Base-by-base conservation (phyloP, 2,888 invertebrate genomes). In the Galerucella nymphaeae region DNA sequence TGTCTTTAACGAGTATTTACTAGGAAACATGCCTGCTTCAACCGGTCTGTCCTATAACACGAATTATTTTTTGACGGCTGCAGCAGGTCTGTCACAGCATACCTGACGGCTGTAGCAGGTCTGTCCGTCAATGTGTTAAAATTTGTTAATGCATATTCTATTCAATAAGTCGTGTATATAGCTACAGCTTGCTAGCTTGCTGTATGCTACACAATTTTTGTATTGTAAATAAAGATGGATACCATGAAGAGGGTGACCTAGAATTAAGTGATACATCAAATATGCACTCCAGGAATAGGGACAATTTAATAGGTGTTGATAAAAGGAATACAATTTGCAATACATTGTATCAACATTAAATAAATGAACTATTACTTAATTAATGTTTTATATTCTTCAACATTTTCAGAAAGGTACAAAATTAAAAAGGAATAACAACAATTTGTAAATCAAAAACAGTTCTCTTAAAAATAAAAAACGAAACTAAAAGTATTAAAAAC, bases 181-280 rank as follows among this genome's bases (percentile, higher is more conserved):
- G 42, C 42, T 42, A 42, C 42, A n/a, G n/a, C n/a, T n/a, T n/a
- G n/a, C n/a, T n/a, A 42, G 48, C 48, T 48, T 48, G 48, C 48
- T 48, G 48, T 48, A 48, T 48, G 48, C 14, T 48, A 48, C 48
- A 48, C 11, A 48, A 48, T 48, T 48, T 48, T 48, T 48, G 13
- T 48, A 48, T 48, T 48, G 48, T 48, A 13, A 48, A 48, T 48
- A 48, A 48, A 48, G 48, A 48, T 48, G 48, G 48, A 48, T 48
- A 48, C 11, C 14, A 48, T 48, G 48, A 48, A 48, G 48, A 48
- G 4, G 48, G 14, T 48, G 14, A 48, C 14, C 48, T 48, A 48
- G 48, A 48, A 48, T 48, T 14, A 48, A 48, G 48, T 48, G 48
- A 48, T 4, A 48, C 48, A 14, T 48, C 48, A 48, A 11, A 48